phyloP scores from a whole-genome alignment of 2,888 invertebrate species.

The Argyresthia goedartella region DNA sequence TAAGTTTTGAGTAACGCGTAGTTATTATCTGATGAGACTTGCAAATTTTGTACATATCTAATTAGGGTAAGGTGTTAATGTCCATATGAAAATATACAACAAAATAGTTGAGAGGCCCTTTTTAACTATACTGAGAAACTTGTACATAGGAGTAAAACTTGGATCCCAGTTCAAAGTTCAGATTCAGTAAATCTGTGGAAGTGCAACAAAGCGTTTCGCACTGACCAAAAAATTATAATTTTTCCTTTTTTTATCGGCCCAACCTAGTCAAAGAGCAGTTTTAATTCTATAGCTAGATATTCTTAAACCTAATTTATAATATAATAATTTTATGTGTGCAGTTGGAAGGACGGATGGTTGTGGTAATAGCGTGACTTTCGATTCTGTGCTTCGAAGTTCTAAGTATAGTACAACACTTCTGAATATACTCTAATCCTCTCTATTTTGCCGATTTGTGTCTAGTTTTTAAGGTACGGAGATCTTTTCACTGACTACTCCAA shows the following conservation, averaged over 20 bases:
- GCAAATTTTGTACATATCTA: constrained; percentile 66
- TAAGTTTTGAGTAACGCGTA: constrained; percentile 57
- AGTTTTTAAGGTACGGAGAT: background rate
- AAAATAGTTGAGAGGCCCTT: background rate
- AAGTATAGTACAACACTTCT: background rate
- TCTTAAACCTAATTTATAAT: constrained; percentile 30
- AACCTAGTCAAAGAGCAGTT: constrained; percentile 64
- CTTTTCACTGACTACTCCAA: background rate
- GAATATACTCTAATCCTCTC: background rate
- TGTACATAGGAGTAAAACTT: background rate
- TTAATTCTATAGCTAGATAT: constrained; percentile 54
- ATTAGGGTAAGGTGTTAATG: constrained; percentile 53
- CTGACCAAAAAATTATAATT: too few relatives aligned
- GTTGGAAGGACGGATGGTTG: constrained; percentile 49
- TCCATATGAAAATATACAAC: constrained; percentile 1
- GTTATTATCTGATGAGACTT: constrained; percentile 60
- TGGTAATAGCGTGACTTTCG: constrained; percentile 30
- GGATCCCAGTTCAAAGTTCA: background rate
- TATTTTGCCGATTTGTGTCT: background rate
- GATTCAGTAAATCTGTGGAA: background rate
- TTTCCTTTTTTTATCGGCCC: constrained; percentile 24
- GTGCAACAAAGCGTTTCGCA: too few relatives aligned
- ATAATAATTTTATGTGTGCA: constrained; percentile 42
- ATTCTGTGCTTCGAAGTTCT: background rate
- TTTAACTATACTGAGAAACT: constrained; percentile 14